Conservation (phyloP, 2,797 vertebrate species). For the Psittacula derbiana region DNA sequence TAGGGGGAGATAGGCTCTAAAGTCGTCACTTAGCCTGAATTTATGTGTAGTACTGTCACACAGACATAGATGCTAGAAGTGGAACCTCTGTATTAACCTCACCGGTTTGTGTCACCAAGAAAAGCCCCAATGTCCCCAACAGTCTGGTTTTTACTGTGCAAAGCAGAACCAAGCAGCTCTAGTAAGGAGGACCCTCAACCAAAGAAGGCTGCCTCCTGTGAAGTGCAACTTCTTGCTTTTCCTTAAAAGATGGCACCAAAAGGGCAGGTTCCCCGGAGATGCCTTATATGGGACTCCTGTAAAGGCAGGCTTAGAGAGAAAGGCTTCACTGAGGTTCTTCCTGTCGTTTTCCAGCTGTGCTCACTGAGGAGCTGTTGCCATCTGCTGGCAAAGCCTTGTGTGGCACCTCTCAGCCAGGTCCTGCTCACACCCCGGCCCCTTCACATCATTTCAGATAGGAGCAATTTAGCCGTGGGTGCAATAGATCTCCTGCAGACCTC, state of each 20-base stretch:
- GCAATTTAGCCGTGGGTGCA: background rate
- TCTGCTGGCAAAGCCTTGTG: slow-evolving; percentile 56
- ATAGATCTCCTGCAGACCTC: background rate
- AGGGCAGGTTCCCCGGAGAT: background rate
- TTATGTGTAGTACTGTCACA: background rate
- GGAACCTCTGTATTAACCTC: background rate
- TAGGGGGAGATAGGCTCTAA: background rate
- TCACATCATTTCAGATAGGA: background rate
- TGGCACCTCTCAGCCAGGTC: background rate
- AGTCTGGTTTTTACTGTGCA: fast-evolving
- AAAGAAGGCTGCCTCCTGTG: fast-evolving
- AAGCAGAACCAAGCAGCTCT: background rate
- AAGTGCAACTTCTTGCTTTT: background rate
- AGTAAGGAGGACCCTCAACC: background rate
- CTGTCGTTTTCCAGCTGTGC: background rate
- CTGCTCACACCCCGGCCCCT: background rate
- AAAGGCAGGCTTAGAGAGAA: fast-evolving
- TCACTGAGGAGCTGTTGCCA: slow-evolving; percentile 66
- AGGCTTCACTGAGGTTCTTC: background rate
- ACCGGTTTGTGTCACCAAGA: background rate
- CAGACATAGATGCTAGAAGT: background rate
- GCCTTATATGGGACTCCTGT: fast-evolving
- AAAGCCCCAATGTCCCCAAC: background rate
- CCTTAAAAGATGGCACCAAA: background rate
- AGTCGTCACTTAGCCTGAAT: background rate